Base-by-base conservation (phyloP, 2,113 vertebrate species). In the Centropus unirufus region DNA sequence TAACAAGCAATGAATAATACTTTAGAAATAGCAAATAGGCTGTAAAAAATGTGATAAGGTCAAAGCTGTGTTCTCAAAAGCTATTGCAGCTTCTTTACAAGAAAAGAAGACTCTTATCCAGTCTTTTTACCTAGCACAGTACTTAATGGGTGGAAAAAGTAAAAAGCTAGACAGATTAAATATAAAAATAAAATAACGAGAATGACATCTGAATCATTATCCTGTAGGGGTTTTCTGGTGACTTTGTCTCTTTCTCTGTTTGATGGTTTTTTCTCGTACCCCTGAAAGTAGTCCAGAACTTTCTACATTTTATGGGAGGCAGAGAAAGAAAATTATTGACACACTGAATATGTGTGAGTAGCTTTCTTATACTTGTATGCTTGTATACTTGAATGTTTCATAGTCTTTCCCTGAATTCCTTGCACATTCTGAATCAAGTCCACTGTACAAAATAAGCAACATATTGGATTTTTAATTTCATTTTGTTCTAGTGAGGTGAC, bases 1-100 rank as follows among this genome's bases (percentile, higher is more conserved):
- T 96, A 97, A 97, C 55, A 17, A 55, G 57, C 66, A 82, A 91
- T 92, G 90, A 97, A 96, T 95, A 92, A 93, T 96, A 66, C 55
- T 69, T 79, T 57, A 84, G 85, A 94, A 93, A 87, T 73, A 95
- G 91, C 54, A 95, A 94, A 93, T 59, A 93, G 73, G 69, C 76
- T 64, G 32, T 77, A 82, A 97, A 93, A 87, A 96, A 51, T 42
- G 52, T 57, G 34, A 79, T 96, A 91, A 97, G 95, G 92, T 96
- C 40, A 40, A 85, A 93, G 89, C 54, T 78, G 36, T 88, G 78
- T 79, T 93, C 87, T 87, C 54, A 83, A 91, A 92, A 85, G 70
- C 36, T 82, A 34, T 76, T 85, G n/a, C 36, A 8, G 9, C 21
- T 64, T 54, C 58, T 90, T 76, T 64, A 59, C 68, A 92, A 75